These are phyloP conservation scores for Lochmaea capreae DNA, from an alignment of 2,888 invertebrate species.

Conservation along the genomic window DNA sequence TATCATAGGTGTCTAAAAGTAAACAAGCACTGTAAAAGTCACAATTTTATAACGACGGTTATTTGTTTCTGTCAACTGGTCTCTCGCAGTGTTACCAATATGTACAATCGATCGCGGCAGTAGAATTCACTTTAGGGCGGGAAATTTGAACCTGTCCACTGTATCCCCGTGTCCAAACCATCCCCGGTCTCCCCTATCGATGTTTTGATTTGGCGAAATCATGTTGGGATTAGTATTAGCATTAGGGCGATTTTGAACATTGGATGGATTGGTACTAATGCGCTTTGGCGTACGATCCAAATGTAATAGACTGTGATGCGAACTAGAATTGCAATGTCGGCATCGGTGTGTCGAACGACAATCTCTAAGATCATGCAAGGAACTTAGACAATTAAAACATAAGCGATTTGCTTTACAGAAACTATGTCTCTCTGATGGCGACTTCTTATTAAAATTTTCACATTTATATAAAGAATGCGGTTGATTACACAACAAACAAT, in stretches of 20 bases:
- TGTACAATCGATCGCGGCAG: too few species aligned
- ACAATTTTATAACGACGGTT: too few species aligned
- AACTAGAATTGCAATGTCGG: neutral
- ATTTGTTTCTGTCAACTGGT: too few species aligned
- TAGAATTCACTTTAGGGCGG: too few species aligned
- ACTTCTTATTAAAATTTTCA: neutral
- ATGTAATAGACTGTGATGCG: neutral
- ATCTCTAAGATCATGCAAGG: neutral
- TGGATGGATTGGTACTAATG: too few species aligned
- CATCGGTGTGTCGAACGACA: neutral
- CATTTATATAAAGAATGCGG: neutral
- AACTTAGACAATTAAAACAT: neutral
- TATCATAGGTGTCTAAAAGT: too few species aligned
- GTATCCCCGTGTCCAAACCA: too few species aligned
- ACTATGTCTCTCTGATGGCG: neutral
- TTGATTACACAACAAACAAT: neutral
- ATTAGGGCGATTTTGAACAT: neutral
- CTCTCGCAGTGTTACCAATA: too few species aligned
- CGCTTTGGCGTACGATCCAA: neutral
- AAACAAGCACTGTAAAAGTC: too few species aligned
- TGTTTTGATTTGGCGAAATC: neutral
- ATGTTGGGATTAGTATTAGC: neutral
- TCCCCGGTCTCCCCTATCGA: too few species aligned
- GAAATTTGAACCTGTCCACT: too few species aligned
- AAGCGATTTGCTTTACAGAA: neutral